Base-by-base conservation (phyloP, 53 echinoderm and acorn worm genomes). In the Luidia sarsii region DNA sequence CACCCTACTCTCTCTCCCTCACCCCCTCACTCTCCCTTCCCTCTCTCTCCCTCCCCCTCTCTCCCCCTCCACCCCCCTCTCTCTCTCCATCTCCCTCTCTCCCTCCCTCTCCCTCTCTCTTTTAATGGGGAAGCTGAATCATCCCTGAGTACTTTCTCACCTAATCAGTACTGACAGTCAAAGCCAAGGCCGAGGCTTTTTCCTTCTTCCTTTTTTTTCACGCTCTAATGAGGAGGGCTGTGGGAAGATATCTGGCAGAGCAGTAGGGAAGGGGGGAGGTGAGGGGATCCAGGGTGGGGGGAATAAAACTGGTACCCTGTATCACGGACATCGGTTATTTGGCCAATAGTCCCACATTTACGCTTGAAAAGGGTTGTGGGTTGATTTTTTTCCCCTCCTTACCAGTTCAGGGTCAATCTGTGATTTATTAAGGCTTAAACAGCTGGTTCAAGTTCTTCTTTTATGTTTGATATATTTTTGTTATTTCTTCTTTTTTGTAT, bases 151-250 rank as follows among this genome's bases (percentile, higher is more conserved):
- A 32, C 46, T 41, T 3, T 45, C 41, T 41, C 45, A 23, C 11
- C 24, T 77, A 77, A 77, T 77, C 60, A 31, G 45, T 45, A 46
- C 19, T 77, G 77, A 77, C 77, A 77, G 38, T 30, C 30, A 77
- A 61, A 77, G 77, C 59, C 77, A 77, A 77, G 77, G 77, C 30
- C 60, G 31, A 9, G 20, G 14, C 1, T 31, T 41, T 67, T 64
- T 35, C n/a, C 64, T 4, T n/a, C 23, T 54, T n/a, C n/a, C n/a
- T n/a, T n/a, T 41, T 41, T 41, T 41, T 7, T 11, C 41, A 6
- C 41, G 6, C 6, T 41, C 6, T 41, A 41, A 41, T 41, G 6
- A 41, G 41, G 41, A 41, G 41, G 11, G 41, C n/a, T n/a, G n/a
- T n/a, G n/a, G n/a, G n/a, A n/a, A n/a, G n/a, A n/a, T n/a, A n/a